Base-by-base conservation (phyloP, 2,113 vertebrate species). In the Eulemur rufifrons region DNA sequence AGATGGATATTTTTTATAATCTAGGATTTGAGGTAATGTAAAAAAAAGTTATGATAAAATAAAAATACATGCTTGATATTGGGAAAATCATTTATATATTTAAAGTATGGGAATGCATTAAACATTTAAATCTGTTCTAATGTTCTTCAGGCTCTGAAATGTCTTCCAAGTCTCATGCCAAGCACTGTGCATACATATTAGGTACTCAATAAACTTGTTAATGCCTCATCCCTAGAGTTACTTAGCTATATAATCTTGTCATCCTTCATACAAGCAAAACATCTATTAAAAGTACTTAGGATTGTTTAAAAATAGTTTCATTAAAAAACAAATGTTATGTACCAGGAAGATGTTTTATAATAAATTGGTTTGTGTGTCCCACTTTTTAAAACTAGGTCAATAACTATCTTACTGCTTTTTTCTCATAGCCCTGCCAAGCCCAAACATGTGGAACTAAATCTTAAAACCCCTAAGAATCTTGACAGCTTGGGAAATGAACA, bases 401-500 rank as follows among this genome's bases (percentile, higher is more conserved):
- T 97, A 96, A 97, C 64, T 95, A 52, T 86, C 96, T 39, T 97
- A 29, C 84, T 95, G 5, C 45, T 98, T 78, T 96, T 80, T 68
- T 97, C 94, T 98, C 98, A 20, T 87, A 99, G 99, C 81, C 98
- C 99, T 85, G 98, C 98, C 95, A 99, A 98, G 94, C 99, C 98
- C 45, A 99, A 99, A 98, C 98, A 97, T 14, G 95, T 99, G 94
- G 99, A 99, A 89, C 97, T 99, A 97, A 98, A 98, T 96, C 97
- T 99, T 92, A 99, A 99, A 98, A 94, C 97, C 45, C 17, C 98
- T 1, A 98, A 86, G 3, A 98, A 96, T 95, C 93, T 97, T 95
- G 98, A 99, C 42, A 91, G 88, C 97, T 93, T 95, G 91, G 98
- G 98, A 97, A 97, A 76, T 95, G 98, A 98, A 47, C 98, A 98